These are phyloP conservation scores for Chironomus tepperi DNA, from an alignment of 1,140 invertebrate species.

Conservation along the genomic window DNA sequence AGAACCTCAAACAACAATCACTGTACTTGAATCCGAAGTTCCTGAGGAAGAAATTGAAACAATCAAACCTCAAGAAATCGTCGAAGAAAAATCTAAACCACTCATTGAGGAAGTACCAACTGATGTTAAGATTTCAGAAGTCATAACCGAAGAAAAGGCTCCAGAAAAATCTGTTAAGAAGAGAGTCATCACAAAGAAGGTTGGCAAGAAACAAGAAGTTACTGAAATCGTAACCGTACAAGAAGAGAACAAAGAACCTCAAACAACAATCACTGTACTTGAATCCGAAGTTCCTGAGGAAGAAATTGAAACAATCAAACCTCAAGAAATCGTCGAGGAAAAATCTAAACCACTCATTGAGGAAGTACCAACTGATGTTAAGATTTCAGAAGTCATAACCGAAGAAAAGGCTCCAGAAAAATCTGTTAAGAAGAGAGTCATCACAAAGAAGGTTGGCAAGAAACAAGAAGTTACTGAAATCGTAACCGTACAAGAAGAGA, in stretches of 20 bases:
- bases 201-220: conserved; percentile 34
- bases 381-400: background rate
- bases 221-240: conserved; percentile 33
- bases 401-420: conserved; percentile 27
- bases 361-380: background rate
- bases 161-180: conserved; percentile 30
- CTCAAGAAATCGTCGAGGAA: conserved; percentile 25
- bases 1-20: conserved; percentile 26
- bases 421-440: conserved; percentile 30
- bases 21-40: conserved; percentile 27
- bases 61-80: conserved; percentile 17
- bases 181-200: conserved; percentile 30
- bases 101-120: conserved; percentile 29
- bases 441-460: conserved; percentile 29
- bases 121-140: conserved; percentile 27
- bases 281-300: background rate
- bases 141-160: conserved; percentile 30
- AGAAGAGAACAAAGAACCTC: conserved; percentile 28
- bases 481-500: conserved; percentile 29
- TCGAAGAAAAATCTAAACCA: conserved; percentile 27
- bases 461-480: conserved; percentile 37
- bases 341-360: conserved; percentile 18
- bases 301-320: conserved; percentile 26
- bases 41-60: conserved; percentile 28
- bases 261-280: conserved; percentile 26